Percentiles rank a stretch among this genome's conserved stretches.
Conservation (phyloP, 2,888 invertebrate species). For the Aphidius colemani region DNA sequence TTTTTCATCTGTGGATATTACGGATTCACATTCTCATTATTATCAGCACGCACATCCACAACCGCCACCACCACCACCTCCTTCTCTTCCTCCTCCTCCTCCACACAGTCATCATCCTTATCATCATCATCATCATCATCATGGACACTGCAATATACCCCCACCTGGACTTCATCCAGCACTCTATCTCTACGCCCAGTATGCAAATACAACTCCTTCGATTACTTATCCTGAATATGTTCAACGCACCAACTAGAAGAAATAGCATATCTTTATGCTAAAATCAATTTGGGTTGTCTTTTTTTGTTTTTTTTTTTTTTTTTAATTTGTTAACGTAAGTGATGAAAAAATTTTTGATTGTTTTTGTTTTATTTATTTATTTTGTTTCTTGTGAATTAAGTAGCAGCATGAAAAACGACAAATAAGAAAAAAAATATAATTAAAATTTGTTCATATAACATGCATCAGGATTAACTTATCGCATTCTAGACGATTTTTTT, state of each 20-base stretch:
- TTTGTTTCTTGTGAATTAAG: not conserved
- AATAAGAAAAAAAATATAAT: conserved; percentile 8
- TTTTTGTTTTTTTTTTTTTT: conserved; percentile 14
- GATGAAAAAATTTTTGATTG: not conserved
- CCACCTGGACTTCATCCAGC: conserved; percentile 57
- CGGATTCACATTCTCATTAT: conserved; percentile 43
- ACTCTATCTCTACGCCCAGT: conserved; percentile 58
- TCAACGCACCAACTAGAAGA: conserved; percentile 52
- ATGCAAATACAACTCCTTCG: conserved; percentile 51
- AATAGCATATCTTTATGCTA: conserved; percentile 32
- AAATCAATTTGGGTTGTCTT: conserved; percentile 31
- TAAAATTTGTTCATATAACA: not conserved
- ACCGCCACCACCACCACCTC: conserved; percentile 33
- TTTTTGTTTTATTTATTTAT: not conserved
- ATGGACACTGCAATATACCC: conserved; percentile 42
- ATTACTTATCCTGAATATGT: conserved; percentile 56
- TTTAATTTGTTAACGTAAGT: not conserved
- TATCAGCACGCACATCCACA: conserved; percentile 41
- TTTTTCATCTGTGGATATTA: conserved; percentile 41
- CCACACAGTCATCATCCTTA: conserved; percentile 32
- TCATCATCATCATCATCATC: conserved; percentile 41
- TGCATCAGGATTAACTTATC: not conserved
- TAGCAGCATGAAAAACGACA: not conserved
- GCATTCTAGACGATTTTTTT: conserved; percentile 2
- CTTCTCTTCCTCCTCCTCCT: conserved; percentile 21